Evolutionary conservation across 2,888 invertebrate species (phyloP), one percentile per base, ranked within the genome.

Genomic region (Platycheirus rosarum): DNA sequence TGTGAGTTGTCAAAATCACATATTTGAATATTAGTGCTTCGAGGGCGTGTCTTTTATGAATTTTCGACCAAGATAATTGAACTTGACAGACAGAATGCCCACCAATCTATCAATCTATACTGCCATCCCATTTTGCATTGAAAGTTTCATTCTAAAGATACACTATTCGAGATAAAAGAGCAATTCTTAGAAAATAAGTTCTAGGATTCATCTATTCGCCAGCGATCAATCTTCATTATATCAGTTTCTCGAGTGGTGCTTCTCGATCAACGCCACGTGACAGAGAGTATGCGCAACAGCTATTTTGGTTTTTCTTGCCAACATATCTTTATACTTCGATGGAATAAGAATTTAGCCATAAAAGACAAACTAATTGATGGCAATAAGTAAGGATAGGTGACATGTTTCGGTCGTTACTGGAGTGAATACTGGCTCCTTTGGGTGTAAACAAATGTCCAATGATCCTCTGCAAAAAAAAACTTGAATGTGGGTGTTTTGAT

Each of bases 201-300:
- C 76, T 82, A 82, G 76, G 76, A 82, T 68, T 42, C 66, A 66
- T 82, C 65, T 51, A 26, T 46, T 32, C 20, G n/a, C 26, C 62
- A 9, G 16, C 62, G 62, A 82, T 82, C 80, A 82, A 82, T 82
- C 80, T 82, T 76, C 51, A 76, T 82, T 82, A 82, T 16, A 62
- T 82, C 80, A 82, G 48, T 48, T 82, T 66, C 55, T 26, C 46
- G 66, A 48, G 71, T 40, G 20, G 42, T 26, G 53, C 70, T 82
- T 66, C 66, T 82, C 80, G 70, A 82, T 82, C 80, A 82, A 76
- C 26, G 49, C n/a, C 8, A 53, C 3, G 60, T 82, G 80, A 76
- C 80, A 68, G 60, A 60, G 14, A 65, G 32, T 51, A 80, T 75
- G 75, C 65, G 69, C 51, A 65, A 8, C 35, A 14, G 13, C 8